Conservation (phyloP, 1,140 invertebrate genomes). For the Magallana gigas region DNA sequence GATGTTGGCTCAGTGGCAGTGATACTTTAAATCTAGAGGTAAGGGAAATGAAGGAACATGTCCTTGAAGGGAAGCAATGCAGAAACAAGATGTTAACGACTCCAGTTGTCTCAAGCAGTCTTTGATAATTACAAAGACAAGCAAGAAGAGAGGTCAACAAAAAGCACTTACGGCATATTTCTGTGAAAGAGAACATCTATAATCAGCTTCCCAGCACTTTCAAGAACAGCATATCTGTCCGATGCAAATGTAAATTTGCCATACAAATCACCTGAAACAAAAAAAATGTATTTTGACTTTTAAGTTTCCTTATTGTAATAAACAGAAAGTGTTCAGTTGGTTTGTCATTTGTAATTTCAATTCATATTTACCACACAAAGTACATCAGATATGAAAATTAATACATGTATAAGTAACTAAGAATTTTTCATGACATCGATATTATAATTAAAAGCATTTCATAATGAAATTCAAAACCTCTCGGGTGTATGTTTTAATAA, state of each 20-base stretch:
- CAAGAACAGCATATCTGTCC: conserved; percentile 74
- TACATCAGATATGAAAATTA: too few species aligned
- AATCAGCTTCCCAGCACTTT: conserved; percentile 72
- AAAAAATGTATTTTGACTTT: not conserved
- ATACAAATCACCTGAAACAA: conserved; percentile 67
- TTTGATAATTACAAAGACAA: not conserved
- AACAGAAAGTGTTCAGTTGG: too few species aligned
- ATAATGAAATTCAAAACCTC: too few species aligned
- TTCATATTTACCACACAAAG: too few species aligned
- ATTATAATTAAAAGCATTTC: too few species aligned
- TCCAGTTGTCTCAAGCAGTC: not conserved
- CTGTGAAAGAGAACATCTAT: conserved; percentile 75
- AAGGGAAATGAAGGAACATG: not conserved
- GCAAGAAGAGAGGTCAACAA: not conserved
- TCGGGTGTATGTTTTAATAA: too few species aligned
- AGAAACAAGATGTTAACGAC: not conserved
- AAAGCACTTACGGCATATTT: conserved; percentile 68
- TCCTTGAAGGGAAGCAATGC: not conserved
- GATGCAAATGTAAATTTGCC: conserved; percentile 76
- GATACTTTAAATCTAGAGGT: not conserved
- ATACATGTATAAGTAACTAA: too few species aligned
- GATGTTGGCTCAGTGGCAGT: not conserved
- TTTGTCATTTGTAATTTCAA: too few species aligned
- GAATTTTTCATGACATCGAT: too few species aligned
- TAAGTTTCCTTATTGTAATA: too few species aligned